Evolutionary conservation across 64 coral and sea anemone species (phyloP).

Genomic region (Astreopora myriophthalma): DNA sequence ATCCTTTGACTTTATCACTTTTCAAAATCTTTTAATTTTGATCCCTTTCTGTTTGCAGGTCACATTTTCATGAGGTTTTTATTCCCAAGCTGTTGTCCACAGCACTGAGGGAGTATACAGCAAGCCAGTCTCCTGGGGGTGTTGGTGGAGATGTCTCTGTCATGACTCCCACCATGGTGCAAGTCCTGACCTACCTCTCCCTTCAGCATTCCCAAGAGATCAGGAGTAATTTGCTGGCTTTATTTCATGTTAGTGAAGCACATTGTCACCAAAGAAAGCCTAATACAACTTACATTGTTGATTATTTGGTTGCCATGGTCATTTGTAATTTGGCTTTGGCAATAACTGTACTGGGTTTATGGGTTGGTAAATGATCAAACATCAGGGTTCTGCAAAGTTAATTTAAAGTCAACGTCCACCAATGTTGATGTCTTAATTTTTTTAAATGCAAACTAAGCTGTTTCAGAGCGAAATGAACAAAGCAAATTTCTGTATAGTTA

Average conservation of each 20-base stretch:
- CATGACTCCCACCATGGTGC: slow-evolving; percentile 82
- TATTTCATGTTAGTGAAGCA: slow-evolving; percentile 79
- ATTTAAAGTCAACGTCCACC: too few relatives aligned
- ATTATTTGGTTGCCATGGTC: too few relatives aligned
- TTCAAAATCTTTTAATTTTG: too few relatives aligned
- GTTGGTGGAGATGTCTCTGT: slow-evolving; percentile 72
- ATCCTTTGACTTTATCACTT: too few relatives aligned
- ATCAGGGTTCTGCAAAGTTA: too few relatives aligned
- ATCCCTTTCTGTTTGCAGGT: slow-evolving; percentile 33
- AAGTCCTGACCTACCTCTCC: slow-evolving; percentile 83
- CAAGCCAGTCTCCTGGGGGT: slow-evolving; percentile 6
- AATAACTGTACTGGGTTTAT: too few relatives aligned
- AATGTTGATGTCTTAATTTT: too few relatives aligned
- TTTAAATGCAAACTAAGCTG: too few relatives aligned
- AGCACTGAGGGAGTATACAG: slow-evolving; percentile 83
- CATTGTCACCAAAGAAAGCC: background rate
- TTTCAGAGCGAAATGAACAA: too few relatives aligned
- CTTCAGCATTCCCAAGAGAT: slow-evolving; percentile 84
- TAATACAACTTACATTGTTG: background rate
- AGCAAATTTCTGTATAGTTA: too few relatives aligned
- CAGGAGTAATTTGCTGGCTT: slow-evolving; percentile 67
- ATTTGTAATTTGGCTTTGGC: too few relatives aligned
- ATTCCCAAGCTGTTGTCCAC: slow-evolving; percentile 83
- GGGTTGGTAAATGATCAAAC: too few relatives aligned
- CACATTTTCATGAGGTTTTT: slow-evolving; percentile 86